These are phyloP conservation scores for Halichoeres trimaculatus DNA, from an alignment of 2,113 vertebrate species.

Conservation along the genomic window DNA sequence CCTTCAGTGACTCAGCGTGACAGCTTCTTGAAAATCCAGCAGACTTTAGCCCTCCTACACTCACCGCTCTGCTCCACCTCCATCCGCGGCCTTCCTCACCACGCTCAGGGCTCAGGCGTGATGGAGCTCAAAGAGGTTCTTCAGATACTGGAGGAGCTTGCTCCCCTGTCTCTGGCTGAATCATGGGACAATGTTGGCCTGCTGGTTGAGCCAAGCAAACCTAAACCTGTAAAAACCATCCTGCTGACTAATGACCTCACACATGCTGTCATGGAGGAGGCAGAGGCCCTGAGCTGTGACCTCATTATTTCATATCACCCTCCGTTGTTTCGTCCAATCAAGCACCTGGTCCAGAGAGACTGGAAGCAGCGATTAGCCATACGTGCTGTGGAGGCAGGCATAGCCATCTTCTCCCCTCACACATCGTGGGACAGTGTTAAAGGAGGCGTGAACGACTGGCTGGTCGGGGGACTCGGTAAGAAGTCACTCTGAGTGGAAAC, in stretches of 20 bases:
- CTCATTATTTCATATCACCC: slow-evolving; percentile 96
- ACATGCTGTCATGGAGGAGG: slow-evolving; percentile 91
- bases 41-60: background rate
- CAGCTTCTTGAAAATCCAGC: slow-evolving; percentile 3
- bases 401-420: slow-evolving; percentile 93
- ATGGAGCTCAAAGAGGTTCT: slow-evolving; percentile 90
- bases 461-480: slow-evolving; percentile 80
- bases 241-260: slow-evolving; percentile 94
- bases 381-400: slow-evolving; percentile 88
- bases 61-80: background rate
- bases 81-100: slow-evolving; percentile 14
- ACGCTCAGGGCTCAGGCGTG: background rate
- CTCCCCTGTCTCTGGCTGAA: slow-evolving; percentile 90
- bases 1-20: background rate
- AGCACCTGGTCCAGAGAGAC: slow-evolving; percentile 86
- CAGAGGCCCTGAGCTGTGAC: slow-evolving; percentile 81
- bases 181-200: slow-evolving; percentile 97
- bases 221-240: slow-evolving; percentile 85
- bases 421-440: slow-evolving; percentile 89
- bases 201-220: slow-evolving; percentile 90
- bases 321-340: slow-evolving; percentile 89
- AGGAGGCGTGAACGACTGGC: slow-evolving; percentile 92
- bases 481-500: slow-evolving; percentile 37
- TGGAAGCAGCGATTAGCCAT: slow-evolving; percentile 94
- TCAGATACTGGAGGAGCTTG: slow-evolving; percentile 86